phyloP scores from a whole-genome alignment of 2,113 vertebrate genomes.

The Pungitius pungitius region DNA sequence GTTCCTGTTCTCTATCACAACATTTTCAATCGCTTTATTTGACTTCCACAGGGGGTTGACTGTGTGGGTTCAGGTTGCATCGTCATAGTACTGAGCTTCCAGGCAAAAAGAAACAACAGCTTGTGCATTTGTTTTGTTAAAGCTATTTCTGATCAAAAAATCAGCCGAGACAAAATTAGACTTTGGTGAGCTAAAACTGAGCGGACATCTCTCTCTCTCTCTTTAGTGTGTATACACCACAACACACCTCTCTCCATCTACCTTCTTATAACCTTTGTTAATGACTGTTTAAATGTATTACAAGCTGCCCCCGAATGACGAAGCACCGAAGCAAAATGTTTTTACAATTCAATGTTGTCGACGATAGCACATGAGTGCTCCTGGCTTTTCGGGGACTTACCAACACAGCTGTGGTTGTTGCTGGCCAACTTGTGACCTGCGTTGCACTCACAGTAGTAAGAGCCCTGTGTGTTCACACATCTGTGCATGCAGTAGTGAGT shows the following conservation, averaged over 20 bases:
- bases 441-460: slow-evolving; percentile 95
- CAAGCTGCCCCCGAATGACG: slow-evolving; percentile 3
- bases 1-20: slow-evolving; percentile 20
- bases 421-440: slow-evolving; percentile 89
- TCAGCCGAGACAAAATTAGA: neutral
- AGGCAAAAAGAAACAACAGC: slow-evolving; percentile 8
- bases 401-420: slow-evolving; percentile 95
- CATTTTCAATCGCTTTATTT: slow-evolving; percentile 26
- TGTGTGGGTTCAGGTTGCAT: slow-evolving; percentile 24
- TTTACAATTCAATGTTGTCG: neutral
- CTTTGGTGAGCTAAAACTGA: neutral
- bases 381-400: slow-evolving; percentile 80
- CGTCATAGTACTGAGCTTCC: slow-evolving; percentile 8
- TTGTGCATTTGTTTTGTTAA: slow-evolving; percentile 19
- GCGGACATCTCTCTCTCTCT: neutral
- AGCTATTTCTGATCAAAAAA: slow-evolving; percentile 10
- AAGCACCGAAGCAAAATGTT: slow-evolving; percentile 8
- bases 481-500: slow-evolving; percentile 92
- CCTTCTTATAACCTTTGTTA: neutral
- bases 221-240: neutral
- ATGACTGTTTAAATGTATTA: neutral
- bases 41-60: slow-evolving; percentile 24
- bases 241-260: neutral
- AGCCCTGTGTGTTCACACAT: slow-evolving; percentile 92
- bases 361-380: neutral